Evolutionary conservation across 2,797 vertebrate genomes (phyloP).

Genomic region (Gymnoscopelus braueri): DNA sequence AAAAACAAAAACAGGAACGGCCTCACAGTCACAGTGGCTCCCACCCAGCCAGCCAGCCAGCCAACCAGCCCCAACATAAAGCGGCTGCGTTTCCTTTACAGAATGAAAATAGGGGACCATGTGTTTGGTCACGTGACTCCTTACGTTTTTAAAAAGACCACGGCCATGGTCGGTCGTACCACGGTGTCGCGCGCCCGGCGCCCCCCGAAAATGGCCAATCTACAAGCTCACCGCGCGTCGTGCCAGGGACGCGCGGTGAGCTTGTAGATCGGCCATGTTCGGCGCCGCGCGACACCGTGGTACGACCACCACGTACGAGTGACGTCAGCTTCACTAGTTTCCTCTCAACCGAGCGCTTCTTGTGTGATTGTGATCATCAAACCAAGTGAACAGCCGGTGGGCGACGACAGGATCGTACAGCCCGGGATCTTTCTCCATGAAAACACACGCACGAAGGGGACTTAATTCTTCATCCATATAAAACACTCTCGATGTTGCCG

Average conservation of each 20-base stretch:
- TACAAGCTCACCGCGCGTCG: no score
- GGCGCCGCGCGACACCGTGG: slow-evolving; percentile 65
- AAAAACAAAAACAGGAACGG: not conserved
- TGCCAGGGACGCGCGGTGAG: no score
- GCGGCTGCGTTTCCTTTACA: not conserved
- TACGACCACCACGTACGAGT: not conserved
- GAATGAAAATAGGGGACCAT: slow-evolving; percentile 70
- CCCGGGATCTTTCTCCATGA: slow-evolving; percentile 4
- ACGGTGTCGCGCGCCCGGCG: no score
- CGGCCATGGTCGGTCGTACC: no score
- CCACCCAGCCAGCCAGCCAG: not conserved
- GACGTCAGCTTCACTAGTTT: slow-evolving; percentile 64
- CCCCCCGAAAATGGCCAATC: no score
- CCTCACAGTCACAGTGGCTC: no score
- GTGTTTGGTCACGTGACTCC: slow-evolving; percentile 78
- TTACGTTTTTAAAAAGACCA: slow-evolving; percentile 1
- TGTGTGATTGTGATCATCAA: slow-evolving; percentile 46
- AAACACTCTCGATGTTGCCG: slow-evolving; percentile 1
- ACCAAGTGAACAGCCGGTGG: slow-evolving; percentile 8
- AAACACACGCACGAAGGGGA: slow-evolving; percentile 4
- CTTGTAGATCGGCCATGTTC: not conserved
- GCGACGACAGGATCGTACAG: slow-evolving; percentile 32
- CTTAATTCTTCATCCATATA: not conserved
- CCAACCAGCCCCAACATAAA: not conserved
- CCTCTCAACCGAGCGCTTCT: slow-evolving; percentile 70